Percentiles rank a stretch among this genome's conserved stretches.
Conservation (phyloP, 2,113 vertebrate genomes). For the Cinclus mexicanus region DNA sequence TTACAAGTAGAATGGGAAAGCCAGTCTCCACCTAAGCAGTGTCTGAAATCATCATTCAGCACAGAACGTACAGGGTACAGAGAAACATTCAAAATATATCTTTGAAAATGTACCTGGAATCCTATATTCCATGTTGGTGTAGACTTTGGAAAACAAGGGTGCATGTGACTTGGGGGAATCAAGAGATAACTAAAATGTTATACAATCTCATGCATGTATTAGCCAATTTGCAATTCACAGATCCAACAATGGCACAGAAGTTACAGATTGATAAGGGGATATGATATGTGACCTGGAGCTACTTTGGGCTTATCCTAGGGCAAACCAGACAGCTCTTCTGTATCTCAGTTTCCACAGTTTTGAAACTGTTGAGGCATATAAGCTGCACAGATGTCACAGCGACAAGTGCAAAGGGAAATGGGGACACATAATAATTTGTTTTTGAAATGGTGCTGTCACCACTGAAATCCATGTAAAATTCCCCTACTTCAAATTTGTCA, state of each 20-base stretch:
- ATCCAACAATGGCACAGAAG: not conserved
- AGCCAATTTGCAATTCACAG: not conserved
- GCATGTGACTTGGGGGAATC: accelerated
- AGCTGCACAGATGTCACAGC: not conserved
- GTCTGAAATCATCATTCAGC: not conserved
- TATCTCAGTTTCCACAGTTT: not conserved
- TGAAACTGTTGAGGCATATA: not conserved
- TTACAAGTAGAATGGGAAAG: not conserved
- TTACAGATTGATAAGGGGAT: not conserved
- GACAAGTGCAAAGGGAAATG: not conserved
- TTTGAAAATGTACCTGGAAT: not conserved
- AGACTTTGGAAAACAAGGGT: not conserved
- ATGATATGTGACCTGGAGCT: not conserved
- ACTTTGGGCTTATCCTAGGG: not conserved
- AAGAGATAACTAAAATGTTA: not conserved
- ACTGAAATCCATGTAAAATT: not conserved
- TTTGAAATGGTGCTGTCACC: not conserved
- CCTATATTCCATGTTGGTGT: not conserved
- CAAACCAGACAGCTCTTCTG: not conserved
- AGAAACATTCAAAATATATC: not conserved
- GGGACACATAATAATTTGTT: not conserved
- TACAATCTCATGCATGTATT: not conserved
- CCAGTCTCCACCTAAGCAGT: not conserved
- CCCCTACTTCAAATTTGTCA: not conserved
- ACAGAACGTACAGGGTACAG: not conserved